A percentile compares a stretch with the other conserved stretches of the same genome.
These are phyloP conservation scores for Luidia sarsii DNA, from an alignment of 53 echinoderm and acorn worm genomes.

Conservation along the genomic window DNA sequence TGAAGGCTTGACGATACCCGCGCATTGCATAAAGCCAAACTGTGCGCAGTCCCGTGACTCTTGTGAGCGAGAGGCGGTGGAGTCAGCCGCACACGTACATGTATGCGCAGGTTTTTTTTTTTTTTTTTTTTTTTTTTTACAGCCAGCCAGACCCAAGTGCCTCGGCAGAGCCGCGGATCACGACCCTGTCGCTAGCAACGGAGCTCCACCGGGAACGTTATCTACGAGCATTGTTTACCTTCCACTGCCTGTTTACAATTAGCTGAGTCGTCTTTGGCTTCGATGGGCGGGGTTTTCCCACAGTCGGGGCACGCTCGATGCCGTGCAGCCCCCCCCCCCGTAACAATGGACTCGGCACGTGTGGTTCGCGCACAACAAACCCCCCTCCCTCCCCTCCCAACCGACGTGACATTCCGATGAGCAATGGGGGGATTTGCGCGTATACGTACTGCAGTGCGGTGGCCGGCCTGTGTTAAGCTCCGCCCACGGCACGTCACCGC, in stretches of 20 bases:
- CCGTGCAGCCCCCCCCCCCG: background rate
- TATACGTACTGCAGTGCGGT: no score
- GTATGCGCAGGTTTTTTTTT: no score
- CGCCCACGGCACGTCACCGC: conserved; percentile 24
- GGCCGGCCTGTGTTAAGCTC: conserved; percentile 11
- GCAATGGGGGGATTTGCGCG: conserved; percentile 17
- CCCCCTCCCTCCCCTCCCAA: no score
- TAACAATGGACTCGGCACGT: conserved; percentile 54
- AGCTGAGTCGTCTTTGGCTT: conserved; percentile 39
- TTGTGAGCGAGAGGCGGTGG: background rate
- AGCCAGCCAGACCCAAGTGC: background rate
- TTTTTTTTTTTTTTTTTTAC: background rate
- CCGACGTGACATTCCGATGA: conserved; percentile 44
- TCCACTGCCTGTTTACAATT: conserved; percentile 69
- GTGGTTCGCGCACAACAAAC: conserved; percentile 41
- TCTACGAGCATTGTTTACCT: conserved; percentile 69
- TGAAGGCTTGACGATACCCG: background rate
- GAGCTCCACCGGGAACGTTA: conserved; percentile 51
- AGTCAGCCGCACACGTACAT: background rate
- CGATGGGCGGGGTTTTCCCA: conserved; percentile 74
- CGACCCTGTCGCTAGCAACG: conserved; percentile 51
- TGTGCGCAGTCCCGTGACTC: conserved; percentile 16
- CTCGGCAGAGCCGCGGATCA: background rate
- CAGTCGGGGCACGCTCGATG: conserved; percentile 48
- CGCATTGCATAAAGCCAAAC: background rate